These are phyloP conservation scores for Andrena camellia DNA, from an alignment of 2,888 invertebrate genomes.

Conservation along the genomic window DNA sequence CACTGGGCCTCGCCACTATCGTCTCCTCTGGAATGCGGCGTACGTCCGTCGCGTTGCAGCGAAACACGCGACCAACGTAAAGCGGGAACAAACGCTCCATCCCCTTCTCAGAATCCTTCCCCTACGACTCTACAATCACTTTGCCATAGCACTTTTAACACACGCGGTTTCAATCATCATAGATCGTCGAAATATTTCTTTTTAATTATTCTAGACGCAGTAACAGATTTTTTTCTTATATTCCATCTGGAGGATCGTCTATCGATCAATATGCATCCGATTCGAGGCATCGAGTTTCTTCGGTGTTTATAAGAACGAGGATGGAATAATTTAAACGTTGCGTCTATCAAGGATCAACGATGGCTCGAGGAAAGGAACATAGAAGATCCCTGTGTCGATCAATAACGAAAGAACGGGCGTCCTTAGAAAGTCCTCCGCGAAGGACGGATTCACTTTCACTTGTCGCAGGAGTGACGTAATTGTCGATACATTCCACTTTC, in stretches of 20 bases:
- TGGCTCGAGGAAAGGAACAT: too few species aligned
- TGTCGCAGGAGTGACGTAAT: constrained; percentile 17
- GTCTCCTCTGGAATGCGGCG: background rate
- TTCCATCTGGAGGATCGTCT: too few species aligned
- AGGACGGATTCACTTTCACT: constrained; percentile 34
- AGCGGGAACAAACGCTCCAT: background rate
- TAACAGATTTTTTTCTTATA: too few species aligned
- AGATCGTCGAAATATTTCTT: too few species aligned
- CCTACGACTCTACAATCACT: background rate
- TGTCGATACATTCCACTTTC: constrained; percentile 4
- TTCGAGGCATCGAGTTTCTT: too few species aligned
- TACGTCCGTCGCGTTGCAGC: background rate
- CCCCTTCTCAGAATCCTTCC: background rate
- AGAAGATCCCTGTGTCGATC: too few species aligned
- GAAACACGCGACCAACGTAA: background rate
- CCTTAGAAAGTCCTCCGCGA: constrained; percentile 7
- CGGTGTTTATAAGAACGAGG: too few species aligned
- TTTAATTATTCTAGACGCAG: too few species aligned
- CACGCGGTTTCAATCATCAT: background rate
- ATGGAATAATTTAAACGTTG: too few species aligned
- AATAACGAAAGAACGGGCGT: background rate
- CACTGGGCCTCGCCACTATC: constrained; percentile 24
- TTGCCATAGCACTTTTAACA: too few species aligned
- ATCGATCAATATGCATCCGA: too few species aligned
- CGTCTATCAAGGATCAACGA: too few species aligned